Conservation (phyloP, 2,797 vertebrate species). For the Mus spretus region DNA sequence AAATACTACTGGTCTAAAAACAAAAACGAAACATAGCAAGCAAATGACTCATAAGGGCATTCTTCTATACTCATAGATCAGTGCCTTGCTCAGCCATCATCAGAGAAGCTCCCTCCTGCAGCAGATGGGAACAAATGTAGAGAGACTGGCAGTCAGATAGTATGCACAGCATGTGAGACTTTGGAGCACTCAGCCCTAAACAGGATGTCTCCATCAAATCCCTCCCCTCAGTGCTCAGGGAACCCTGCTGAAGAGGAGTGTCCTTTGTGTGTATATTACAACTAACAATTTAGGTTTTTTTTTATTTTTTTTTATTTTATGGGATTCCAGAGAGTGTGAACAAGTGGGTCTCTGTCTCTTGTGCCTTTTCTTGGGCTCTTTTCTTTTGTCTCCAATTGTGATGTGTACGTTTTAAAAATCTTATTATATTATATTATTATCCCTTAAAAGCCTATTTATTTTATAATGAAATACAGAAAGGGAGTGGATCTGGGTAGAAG, state of each 20-base stretch:
- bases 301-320: too few relatives aligned
- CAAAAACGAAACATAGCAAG: neutral
- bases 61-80: neutral
- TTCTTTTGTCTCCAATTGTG: neutral
- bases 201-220: neutral
- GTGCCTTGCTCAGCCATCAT: neutral
- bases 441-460: neutral
- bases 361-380: neutral
- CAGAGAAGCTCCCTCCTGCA: neutral
- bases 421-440: neutral
- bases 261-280: too few relatives aligned
- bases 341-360: neutral
- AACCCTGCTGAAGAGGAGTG: neutral
- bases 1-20: neutral
- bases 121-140: neutral
- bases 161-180: neutral
- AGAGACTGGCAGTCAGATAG: neutral
- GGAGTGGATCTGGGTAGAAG: neutral
- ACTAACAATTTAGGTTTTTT: too few relatives aligned
- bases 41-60: neutral
- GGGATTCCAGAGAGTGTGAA: neutral
- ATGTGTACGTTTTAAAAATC: neutral
- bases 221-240: neutral
- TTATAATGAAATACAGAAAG: neutral
- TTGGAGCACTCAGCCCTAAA: neutral